Evolutionary conservation across 2,888 invertebrate genomes (phyloP).

Genomic region (Halocaridina rubra): DNA sequence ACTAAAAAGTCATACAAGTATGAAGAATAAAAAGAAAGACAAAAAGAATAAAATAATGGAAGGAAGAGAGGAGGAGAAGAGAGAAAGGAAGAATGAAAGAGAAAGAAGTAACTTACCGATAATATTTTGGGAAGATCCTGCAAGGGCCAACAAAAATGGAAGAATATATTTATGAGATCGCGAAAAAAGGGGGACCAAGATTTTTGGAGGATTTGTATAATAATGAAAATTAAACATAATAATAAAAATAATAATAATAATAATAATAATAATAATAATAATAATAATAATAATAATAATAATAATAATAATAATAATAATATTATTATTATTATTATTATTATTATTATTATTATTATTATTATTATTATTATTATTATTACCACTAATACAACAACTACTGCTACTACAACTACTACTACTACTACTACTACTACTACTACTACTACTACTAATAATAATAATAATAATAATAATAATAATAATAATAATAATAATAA

Average conservation of each 20-base stretch:
- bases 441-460: too few species aligned
- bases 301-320: neutral
- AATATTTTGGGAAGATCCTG: slow-evolving; percentile 73
- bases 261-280: neutral
- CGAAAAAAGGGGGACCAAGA: slow-evolving; percentile 63
- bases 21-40: neutral
- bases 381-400: too few species aligned
- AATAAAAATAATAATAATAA: neutral
- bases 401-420: too few species aligned
- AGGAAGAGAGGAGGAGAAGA: neutral
- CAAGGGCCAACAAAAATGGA: slow-evolving; percentile 57
- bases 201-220: neutral
- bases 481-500: too few species aligned
- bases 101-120: slow-evolving; percentile 69
- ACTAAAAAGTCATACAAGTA: neutral
- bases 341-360: too few species aligned
- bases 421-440: too few species aligned
- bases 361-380: too few species aligned
- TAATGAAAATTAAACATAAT: neutral
- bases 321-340: neutral
- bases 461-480: too few species aligned
- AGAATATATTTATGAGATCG: slow-evolving; percentile 28
- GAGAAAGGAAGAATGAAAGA: neutral
- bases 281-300: neutral
- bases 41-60: neutral